A percentile compares a stretch with the other conserved stretches of the same genome.
These are phyloP conservation scores for Aethina tumida DNA, from an alignment of 1,140 invertebrate genomes.

Conservation along the genomic window DNA sequence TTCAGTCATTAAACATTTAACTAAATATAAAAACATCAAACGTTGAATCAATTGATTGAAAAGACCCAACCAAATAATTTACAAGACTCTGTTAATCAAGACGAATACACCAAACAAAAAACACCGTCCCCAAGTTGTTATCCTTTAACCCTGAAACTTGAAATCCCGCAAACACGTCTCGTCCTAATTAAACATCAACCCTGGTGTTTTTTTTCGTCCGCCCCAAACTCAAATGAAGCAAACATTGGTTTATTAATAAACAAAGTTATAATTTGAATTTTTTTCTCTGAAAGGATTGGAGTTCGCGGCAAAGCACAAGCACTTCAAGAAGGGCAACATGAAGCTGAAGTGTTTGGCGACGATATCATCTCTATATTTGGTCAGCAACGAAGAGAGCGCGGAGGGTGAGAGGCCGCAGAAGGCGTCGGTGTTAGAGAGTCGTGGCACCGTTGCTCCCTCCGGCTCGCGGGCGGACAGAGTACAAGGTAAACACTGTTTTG, in stretches of 20 bases:
- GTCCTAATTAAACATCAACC: too few species aligned
- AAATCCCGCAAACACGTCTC: too few species aligned
- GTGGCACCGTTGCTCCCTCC: constrained; percentile 42
- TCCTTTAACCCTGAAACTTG: too few species aligned
- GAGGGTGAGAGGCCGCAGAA: constrained; percentile 55
- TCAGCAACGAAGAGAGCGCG: constrained; percentile 74
- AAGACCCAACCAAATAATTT: too few species aligned
- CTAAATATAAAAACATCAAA: too few species aligned
- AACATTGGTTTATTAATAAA: constrained; percentile 24
- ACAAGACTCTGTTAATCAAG: too few species aligned
- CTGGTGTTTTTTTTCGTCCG: too few species aligned
- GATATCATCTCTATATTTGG: constrained; percentile 71
- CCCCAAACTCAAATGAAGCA: too few species aligned
- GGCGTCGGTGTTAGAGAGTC: constrained; percentile 52
- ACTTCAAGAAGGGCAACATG: constrained; percentile 72
- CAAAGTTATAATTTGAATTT: constrained; percentile 1
- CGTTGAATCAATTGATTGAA: too few species aligned
- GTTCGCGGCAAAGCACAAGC: constrained; percentile 62
- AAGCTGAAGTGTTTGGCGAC: constrained; percentile 82
- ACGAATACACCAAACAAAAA: too few species aligned
- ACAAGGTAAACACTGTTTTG: constrained; percentile 37
- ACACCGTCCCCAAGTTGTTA: too few species aligned
- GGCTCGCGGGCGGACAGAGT: constrained; percentile 45
- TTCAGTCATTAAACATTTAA: too few species aligned
- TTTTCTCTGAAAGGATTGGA: constrained; percentile 37